A percentile compares a stretch with the other conserved stretches of the same genome.
phyloP scores from a whole-genome alignment of 2,888 invertebrate species.

The Ethmia dodecea region DNA sequence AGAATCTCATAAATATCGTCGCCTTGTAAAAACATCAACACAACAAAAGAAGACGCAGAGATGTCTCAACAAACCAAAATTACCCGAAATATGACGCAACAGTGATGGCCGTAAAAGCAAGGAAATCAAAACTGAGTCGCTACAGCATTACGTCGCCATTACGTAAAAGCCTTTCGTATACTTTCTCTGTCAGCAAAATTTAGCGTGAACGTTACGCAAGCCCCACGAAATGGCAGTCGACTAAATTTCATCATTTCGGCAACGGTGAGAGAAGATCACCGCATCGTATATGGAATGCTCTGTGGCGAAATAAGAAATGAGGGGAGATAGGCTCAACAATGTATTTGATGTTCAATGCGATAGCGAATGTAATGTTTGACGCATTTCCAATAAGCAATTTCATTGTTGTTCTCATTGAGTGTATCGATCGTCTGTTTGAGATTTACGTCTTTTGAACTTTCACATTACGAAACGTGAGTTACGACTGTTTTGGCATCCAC shows the following conservation, averaged over 20 bases:
- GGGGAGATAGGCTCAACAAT: slow-evolving; percentile 25
- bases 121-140: slow-evolving; percentile 73
- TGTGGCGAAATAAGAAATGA: slow-evolving; percentile 59
- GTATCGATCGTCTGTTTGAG: too few relatives aligned
- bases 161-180: slow-evolving; percentile 76
- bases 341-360: too few relatives aligned
- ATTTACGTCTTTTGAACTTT: too few relatives aligned
- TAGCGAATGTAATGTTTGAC: too few relatives aligned
- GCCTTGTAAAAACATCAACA: too few relatives aligned
- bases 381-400: too few relatives aligned
- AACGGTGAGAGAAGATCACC: slow-evolving; percentile 55
- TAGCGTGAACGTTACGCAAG: slow-evolving; percentile 65
- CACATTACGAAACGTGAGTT: too few relatives aligned
- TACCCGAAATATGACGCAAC: slow-evolving; percentile 62
- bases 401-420: too few relatives aligned
- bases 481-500: too few relatives aligned
- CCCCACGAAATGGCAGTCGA: slow-evolving; percentile 68
- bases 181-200: slow-evolving; percentile 78
- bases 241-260: slow-evolving; percentile 73
- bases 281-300: slow-evolving; percentile 51
- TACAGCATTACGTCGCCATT: slow-evolving; percentile 66
- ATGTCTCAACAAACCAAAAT: slow-evolving; percentile 42
- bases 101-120: slow-evolving; percentile 66
- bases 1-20: too few relatives aligned
- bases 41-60: slow-evolving; percentile 16